These are phyloP conservation scores for Anoplolepis gracilipes DNA, from an alignment of 1,140 invertebrate genomes.

Conservation along the genomic window DNA sequence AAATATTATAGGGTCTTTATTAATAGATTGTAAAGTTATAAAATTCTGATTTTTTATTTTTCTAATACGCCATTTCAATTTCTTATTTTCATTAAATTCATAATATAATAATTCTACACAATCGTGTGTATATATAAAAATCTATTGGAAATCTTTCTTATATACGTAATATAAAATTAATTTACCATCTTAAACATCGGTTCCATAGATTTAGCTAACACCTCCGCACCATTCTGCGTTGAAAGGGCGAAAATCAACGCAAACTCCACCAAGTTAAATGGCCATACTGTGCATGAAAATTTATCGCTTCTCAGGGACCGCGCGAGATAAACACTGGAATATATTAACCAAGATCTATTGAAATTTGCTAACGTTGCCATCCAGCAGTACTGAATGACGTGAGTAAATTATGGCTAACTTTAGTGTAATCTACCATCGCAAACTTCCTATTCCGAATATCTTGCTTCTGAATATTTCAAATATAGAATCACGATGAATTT, in stretches of 20 bases:
- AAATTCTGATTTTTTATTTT: neutral
- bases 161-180: conserved; percentile 7
- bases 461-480: conserved; percentile 2
- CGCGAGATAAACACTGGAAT: conserved; percentile 78
- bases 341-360: conserved; percentile 45
- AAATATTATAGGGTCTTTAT: neutral
- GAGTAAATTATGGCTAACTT: conserved; percentile 34
- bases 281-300: conserved; percentile 78
- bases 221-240: conserved; percentile 42
- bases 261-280: conserved; percentile 80
- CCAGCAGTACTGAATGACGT: neutral
- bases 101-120: neutral
- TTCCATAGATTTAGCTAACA: neutral
- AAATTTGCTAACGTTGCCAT: conserved; percentile 29
- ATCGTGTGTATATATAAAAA: neutral
- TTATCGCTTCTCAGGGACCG: conserved; percentile 74
- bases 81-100: neutral
- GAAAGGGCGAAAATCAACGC: conserved; percentile 77
- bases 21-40: neutral
- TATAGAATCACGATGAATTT: neutral
- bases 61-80: neutral
- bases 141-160: neutral
- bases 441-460: conserved; percentile 35
- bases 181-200: conserved; percentile 52
- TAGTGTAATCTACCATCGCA: conserved; percentile 32